A percentile compares a stretch with the other conserved stretches of the same genome.
These are phyloP conservation scores for Brachionichthys hirsutus DNA, from an alignment of 2,113 vertebrate species.

Conservation along the genomic window DNA sequence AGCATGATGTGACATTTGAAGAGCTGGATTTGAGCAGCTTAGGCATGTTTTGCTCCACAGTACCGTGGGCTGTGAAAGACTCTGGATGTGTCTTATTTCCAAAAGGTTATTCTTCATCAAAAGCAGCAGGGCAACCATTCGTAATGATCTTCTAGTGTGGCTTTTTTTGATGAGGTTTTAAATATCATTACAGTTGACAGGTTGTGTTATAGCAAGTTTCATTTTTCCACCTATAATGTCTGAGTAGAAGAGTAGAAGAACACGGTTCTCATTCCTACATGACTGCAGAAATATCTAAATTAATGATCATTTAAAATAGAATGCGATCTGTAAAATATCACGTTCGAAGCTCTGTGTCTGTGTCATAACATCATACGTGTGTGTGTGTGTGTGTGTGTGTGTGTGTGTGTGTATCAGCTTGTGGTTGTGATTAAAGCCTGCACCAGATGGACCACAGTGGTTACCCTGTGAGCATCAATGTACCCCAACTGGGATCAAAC, in stretches of 20 bases:
- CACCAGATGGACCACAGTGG: conserved; percentile 80
- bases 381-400: conserved; percentile 23
- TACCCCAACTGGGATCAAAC: conserved; percentile 79
- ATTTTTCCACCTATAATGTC: conserved; percentile 17
- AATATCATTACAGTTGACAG: conserved; percentile 28
- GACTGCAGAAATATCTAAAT: conserved; percentile 11
- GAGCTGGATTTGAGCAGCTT: conserved; percentile 63
- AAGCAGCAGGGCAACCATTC: conserved; percentile 40
- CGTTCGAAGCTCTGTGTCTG: conserved; percentile 15
- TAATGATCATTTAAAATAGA: conserved; percentile 43
- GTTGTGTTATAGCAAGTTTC: conserved; percentile 10
- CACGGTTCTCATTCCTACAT: conserved; percentile 1
- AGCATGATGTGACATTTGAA: conserved; percentile 77
- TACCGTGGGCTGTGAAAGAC: conserved; percentile 58
- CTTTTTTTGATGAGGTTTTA: conserved; percentile 33
- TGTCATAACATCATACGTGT: neutral
- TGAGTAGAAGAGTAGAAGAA: conserved; percentile 1
- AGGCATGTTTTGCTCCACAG: conserved; percentile 56
- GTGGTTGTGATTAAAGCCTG: conserved; percentile 71
- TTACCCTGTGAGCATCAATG: conserved; percentile 67
- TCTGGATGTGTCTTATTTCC: conserved; percentile 48
- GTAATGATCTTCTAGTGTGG: conserved; percentile 35
- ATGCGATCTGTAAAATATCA: conserved; percentile 27
- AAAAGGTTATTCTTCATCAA: conserved; percentile 66
- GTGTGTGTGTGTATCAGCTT: conserved; percentile 29